These are phyloP conservation scores for Volucella inanis DNA, from an alignment of 2,888 invertebrate genomes.

Conservation along the genomic window DNA sequence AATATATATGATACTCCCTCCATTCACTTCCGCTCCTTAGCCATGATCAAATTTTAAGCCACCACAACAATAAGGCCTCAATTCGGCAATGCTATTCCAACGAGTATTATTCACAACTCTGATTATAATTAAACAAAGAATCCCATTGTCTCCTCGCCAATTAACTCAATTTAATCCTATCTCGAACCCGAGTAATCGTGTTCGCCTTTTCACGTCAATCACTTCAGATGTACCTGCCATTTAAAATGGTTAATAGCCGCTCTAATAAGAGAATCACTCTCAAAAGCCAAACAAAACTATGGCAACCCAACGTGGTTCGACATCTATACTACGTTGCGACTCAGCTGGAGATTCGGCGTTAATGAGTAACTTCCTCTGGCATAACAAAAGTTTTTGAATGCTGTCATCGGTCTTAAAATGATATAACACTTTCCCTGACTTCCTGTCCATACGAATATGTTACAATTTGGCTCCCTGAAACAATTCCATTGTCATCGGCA, in stretches of 20 bases:
- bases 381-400: constrained; percentile 16
- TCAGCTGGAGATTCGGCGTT: constrained; percentile 20
- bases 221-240: constrained; percentile 11
- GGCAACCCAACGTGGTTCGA: constrained; percentile 8
- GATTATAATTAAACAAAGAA: constrained; percentile 37
- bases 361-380: constrained; percentile 9
- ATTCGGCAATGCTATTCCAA: no score
- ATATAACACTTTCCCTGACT: constrained; percentile 10
- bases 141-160: constrained; percentile 32
- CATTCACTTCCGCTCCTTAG: no score
- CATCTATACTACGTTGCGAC: constrained; percentile 20
- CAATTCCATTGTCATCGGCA: constrained; percentile 5
- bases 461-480: not conserved
- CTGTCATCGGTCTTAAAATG: not conserved
- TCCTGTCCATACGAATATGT: not conserved
- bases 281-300: constrained; percentile 3
- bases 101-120: not conserved
- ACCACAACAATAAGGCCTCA: no score
- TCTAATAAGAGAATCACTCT: constrained; percentile 4
- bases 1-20: no score
- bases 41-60: no score
- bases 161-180: constrained; percentile 28
- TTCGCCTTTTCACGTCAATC: constrained; percentile 44
- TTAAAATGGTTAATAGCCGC: constrained; percentile 30
- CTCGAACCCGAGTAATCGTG: not conserved